A percentile compares a stretch with the other conserved stretches of the same genome.
Conservation (phyloP, 2,888 invertebrate species). For the Lasiommata megera region DNA sequence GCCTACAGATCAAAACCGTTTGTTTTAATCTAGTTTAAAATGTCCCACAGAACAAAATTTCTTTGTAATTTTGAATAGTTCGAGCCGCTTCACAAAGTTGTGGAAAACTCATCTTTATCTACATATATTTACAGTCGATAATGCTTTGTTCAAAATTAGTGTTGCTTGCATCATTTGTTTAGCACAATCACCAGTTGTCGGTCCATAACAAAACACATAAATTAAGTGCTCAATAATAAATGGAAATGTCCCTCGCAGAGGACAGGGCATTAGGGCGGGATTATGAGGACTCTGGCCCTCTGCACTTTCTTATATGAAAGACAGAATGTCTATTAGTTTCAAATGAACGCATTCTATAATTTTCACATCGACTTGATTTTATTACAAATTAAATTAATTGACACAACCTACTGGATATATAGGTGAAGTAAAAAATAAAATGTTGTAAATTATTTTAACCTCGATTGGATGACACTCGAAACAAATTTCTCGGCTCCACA, state of each 20-base stretch:
- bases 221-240: conserved; percentile 83
- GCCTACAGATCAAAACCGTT: conserved; percentile 42
- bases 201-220: conserved; percentile 82
- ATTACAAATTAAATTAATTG: no score
- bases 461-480: background rate
- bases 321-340: conserved; percentile 15
- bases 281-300: conserved; percentile 73
- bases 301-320: conserved; percentile 48
- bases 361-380: background rate
- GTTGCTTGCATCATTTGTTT: conserved; percentile 44
- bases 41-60: conserved; percentile 60
- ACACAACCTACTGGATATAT: no score
- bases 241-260: conserved; percentile 82
- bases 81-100: conserved; percentile 26
- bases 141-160: conserved; percentile 20
- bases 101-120: conserved; percentile 33
- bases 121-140: conserved; percentile 31
- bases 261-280: conserved; percentile 80
- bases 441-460: background rate
- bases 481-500: background rate
- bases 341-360: background rate
- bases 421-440: background rate
- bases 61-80: conserved; percentile 36
- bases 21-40: conserved; percentile 50
- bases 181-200: conserved; percentile 60